Percentiles rank a stretch among this genome's conserved stretches.
phyloP scores from a whole-genome alignment of 2,797 vertebrate genomes.

The Tapera naevia region DNA sequence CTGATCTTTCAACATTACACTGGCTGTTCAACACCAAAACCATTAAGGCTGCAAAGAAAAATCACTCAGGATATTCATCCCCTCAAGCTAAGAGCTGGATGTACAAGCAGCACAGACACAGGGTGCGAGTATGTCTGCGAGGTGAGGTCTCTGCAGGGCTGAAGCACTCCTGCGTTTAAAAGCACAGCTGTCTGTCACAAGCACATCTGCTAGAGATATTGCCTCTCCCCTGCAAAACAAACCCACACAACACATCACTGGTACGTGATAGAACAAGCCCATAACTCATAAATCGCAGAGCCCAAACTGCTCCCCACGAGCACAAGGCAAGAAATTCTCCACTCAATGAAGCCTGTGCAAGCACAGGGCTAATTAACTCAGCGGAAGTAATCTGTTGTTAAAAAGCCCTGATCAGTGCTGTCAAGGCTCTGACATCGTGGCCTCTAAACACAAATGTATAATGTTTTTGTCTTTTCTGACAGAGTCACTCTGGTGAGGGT shows the following conservation, averaged over 20 bases:
- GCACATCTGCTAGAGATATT: not conserved
- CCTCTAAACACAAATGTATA: not conserved
- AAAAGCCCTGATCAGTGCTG: not conserved
- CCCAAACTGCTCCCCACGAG: rapidly evolving
- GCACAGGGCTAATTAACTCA: not conserved
- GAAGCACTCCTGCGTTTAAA: not conserved
- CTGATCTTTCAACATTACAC: rapidly evolving
- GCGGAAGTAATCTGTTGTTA: not conserved
- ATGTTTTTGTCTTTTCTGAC: not conserved
- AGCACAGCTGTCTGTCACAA: not conserved
- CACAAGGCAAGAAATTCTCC: not conserved
- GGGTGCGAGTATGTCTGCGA: rapidly evolving
- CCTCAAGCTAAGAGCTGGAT: rapidly evolving
- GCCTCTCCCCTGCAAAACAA: not conserved
- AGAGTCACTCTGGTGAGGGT: not conserved
- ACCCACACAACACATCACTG: rapidly evolving
- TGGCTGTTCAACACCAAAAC: not conserved
- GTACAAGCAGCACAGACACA: rapidly evolving
- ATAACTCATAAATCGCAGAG: rapidly evolving
- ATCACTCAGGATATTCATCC: not conserved
- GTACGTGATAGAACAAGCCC: rapidly evolving
- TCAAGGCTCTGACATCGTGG: not conserved
- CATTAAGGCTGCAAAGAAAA: not conserved
- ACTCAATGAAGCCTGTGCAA: not conserved
- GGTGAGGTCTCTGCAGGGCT: not conserved